Evolutionary conservation across 2,888 invertebrate species (phyloP), one percentile per base, ranked within the genome.

Genomic region (Drosophila kanekoi): DNA sequence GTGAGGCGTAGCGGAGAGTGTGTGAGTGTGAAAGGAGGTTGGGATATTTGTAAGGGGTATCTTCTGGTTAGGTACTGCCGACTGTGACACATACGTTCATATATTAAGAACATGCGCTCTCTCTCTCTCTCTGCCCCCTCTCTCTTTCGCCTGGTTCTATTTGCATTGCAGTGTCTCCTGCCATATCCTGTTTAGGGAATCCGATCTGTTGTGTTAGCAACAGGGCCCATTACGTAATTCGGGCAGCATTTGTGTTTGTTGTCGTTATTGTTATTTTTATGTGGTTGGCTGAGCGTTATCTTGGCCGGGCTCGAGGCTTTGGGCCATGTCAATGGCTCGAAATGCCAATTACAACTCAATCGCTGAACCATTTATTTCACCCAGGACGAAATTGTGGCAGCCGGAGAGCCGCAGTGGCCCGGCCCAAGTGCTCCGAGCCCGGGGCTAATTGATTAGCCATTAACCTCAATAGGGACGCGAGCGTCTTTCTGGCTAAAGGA

Each of bases 401-500:
- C 14, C 14, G 3, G 38, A 20, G 37, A 38, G 38, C 61, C 51
- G 28, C 35, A 60, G 61, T 38, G 28, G 66, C 69, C 73, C 28
- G 69, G 69, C 69, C 73, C 73, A 73, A 53, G 57, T 58, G 57
- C 43, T 23, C 16, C 49, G 49, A 52, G 32, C 51, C 58, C 28
- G 43, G 71, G 53, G 79, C 83, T 84, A 84, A 84, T 84, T 84
- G 87, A 84, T 84, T 84, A 86, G 81, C 83, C 83, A 84, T 84
- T 84, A 84, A 84, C 83, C 87, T 83, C 81, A 79, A 84, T 83
- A 76, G 77, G 77, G 61, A 72, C 43, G 60, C 52, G 41, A 49
- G 18, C 33, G 33, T 47, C 54, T 51, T 28, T 28, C 8, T 28
- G 28, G 60, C 48, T n/a, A 63, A 44, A 54, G 60, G 70, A 81